A percentile compares a stretch with the other conserved stretches of the same genome.
These are phyloP conservation scores for Nebria salina DNA, from an alignment of 2,888 invertebrate species.

Conservation along the genomic window DNA sequence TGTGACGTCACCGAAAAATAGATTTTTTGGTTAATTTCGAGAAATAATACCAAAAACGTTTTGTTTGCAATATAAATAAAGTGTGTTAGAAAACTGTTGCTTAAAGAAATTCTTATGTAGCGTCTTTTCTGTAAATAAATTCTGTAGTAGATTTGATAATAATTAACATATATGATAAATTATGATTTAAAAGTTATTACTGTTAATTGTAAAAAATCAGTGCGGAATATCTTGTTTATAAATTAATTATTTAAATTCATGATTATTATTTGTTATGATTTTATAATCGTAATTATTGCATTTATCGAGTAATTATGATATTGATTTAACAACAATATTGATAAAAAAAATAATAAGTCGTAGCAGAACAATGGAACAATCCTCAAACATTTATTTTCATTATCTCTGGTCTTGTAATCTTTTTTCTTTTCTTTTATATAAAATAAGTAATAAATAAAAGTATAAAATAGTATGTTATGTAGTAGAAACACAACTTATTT, in stretches of 20 bases:
- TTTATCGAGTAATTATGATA: background rate
- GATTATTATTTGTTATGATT: background rate
- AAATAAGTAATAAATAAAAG: background rate
- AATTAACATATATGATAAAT: background rate
- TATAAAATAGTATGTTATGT: constrained; percentile 13
- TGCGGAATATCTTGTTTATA: too few species aligned
- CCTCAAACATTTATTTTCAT: constrained; percentile 2
- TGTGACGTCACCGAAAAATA: too few species aligned
- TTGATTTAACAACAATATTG: background rate
- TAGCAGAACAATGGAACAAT: background rate
- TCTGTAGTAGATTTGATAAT: background rate
- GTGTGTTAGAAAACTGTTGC: constrained; percentile 6
- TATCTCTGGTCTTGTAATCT: constrained; percentile 8
- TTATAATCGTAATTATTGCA: background rate
- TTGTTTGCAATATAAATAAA: constrained; percentile 4
- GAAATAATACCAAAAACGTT: background rate
- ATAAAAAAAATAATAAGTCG: background rate
- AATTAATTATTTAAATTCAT: background rate
- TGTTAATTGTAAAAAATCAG: too few species aligned
- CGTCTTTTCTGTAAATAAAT: constrained; percentile 12
- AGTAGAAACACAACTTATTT: background rate
- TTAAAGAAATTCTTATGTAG: background rate
- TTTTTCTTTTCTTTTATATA: background rate
- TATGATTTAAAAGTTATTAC: background rate
- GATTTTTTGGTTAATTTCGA: too few species aligned